These are phyloP conservation scores for Oryzias woworae DNA, from an alignment of 2,113 vertebrate genomes.

Conservation along the genomic window DNA sequence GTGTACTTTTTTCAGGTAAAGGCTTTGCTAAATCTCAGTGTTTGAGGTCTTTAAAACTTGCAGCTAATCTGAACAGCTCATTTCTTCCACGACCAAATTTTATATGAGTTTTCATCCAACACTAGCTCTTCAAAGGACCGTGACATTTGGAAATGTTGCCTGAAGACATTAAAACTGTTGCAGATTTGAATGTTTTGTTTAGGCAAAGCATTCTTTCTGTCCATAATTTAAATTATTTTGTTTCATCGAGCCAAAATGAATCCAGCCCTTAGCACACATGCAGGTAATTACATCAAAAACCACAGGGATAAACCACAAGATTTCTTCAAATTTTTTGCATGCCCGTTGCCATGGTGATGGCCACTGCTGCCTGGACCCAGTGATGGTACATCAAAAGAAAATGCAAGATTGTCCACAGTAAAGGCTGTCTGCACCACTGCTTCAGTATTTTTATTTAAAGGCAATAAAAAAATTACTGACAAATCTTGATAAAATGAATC, in stretches of 20 bases:
- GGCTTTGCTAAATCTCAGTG: too few species aligned
- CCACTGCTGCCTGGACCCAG: conserved; percentile 40
- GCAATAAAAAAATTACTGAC: background rate
- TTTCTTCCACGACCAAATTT: too few species aligned
- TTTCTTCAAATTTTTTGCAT: conserved; percentile 34
- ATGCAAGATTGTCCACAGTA: conserved; percentile 30
- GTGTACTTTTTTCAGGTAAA: too few species aligned
- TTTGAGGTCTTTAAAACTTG: too few species aligned
- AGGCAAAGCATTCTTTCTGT: too few species aligned
- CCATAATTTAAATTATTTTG: too few species aligned
- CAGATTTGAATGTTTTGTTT: too few species aligned
- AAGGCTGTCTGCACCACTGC: conserved; percentile 26
- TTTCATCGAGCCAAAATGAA: background rate
- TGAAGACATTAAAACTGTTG: too few species aligned
- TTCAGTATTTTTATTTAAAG: background rate
- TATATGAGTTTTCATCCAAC: too few species aligned
- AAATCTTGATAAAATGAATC: background rate
- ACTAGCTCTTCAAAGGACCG: too few species aligned
- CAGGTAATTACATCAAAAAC: background rate
- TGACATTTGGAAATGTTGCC: too few species aligned
- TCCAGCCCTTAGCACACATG: background rate
- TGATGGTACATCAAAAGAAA: conserved; percentile 57
- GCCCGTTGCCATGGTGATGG: conserved; percentile 71
- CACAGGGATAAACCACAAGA: conserved; percentile 10
- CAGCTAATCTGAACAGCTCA: too few species aligned